Base-by-base conservation (phyloP, 2,888 invertebrate species). In the Imbricaverruca yamaguchii region DNA sequence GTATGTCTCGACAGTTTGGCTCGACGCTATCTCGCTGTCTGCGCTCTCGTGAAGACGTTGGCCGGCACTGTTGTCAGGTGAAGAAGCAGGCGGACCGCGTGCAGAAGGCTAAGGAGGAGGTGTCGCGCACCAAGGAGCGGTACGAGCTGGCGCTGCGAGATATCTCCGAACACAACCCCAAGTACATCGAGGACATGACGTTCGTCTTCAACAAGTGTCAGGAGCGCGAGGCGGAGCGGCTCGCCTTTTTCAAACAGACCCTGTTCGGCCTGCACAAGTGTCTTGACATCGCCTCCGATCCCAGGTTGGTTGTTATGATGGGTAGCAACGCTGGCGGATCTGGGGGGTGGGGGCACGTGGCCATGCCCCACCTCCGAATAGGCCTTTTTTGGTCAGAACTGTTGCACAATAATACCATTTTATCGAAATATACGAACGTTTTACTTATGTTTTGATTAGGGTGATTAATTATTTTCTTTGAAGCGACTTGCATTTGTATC, bases 151-250 rank as follows among this genome's bases (percentile, higher is more conserved):
- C 97, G 0, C 89, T 98, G 81, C 92, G 93, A 83, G 98, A 98
- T 90, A 94, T 98, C 86, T 96, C 96, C 86, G 92, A 92, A 84
- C 96, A 96, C 89, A 99, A 98, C 90, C 95, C 98, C n/a, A 96
- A 97, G 86, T 98, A 98, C 87, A 96, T 98, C 90, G 98, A 97
- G 88, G 98, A 98, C 87, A 98, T 99, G 97, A 94, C 93, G 77
- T 93, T 93, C 82, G 98, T 98, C 81, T 96, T 95, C 88, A 95
- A 95, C 85, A 94, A 95, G 89, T 98, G 98, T 89, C 98, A 99
- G 90, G 94, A 95, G 87, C 95, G 97, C 92, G 99, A 99, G 88
- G 93, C 95, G 84, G 94, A 95, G 86, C 90, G 99, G 87, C 91
- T 99, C 85, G 92, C 92, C 85, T 99, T 98, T 90, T 96, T 99